A percentile compares a stretch with the other conserved stretches of the same genome.
Conservation (phyloP, 1,140 invertebrate genomes). For the Panulirus ornatus region DNA sequence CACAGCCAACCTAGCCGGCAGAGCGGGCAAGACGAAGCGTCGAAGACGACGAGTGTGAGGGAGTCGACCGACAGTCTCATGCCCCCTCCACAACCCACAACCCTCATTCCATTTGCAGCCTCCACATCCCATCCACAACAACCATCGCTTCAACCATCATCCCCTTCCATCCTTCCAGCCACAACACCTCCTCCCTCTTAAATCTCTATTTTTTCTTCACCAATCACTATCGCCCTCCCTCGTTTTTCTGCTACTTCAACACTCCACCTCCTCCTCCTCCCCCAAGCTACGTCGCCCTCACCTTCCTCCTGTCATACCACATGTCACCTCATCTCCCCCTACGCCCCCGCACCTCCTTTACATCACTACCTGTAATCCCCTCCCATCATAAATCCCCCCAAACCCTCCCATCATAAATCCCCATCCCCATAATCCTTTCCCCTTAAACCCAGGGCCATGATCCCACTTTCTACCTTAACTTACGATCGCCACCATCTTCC, state of each 20-base stretch:
- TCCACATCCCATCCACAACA: not conserved
- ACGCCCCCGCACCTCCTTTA: not conserved
- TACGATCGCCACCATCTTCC: no score
- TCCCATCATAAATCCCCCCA: not conserved
- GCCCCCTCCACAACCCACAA: no score
- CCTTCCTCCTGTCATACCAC: not conserved
- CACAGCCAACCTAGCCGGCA: no score
- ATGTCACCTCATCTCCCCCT: not conserved
- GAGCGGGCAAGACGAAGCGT: no score
- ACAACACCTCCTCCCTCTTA: not conserved
- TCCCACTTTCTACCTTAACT: no score
- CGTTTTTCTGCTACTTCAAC: not conserved
- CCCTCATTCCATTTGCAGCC: no score
- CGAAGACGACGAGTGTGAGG: no score
- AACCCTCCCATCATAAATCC: not conserved
- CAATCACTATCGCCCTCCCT: not conserved
- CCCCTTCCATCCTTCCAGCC: not conserved
- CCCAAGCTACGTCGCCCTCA: not conserved
- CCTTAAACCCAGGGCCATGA: not conserved
- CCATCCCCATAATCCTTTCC: not conserved
- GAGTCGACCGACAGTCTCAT: not conserved
- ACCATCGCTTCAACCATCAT: not conserved
- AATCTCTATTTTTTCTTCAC: not conserved
- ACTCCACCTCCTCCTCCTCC: not conserved
- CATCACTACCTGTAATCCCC: not conserved